These are phyloP conservation scores for Ostrea denselamellosa DNA, from an alignment of 1,140 invertebrate species.

Conservation along the genomic window DNA sequence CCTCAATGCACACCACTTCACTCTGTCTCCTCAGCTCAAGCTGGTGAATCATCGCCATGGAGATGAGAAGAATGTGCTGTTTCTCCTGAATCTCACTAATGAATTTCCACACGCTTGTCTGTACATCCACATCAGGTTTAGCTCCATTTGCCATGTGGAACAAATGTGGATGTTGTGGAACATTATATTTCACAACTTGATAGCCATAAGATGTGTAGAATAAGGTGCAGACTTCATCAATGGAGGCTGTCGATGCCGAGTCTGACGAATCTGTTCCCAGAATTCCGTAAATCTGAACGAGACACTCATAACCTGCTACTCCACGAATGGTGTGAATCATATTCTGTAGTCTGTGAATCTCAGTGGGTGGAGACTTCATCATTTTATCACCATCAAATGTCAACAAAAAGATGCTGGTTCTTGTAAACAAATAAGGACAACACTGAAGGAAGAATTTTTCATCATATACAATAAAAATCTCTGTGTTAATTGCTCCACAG, in stretches of 20 bases:
- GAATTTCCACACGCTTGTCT: conserved; percentile 51
- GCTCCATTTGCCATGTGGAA: conserved; percentile 38
- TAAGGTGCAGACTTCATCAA: conserved; percentile 55
- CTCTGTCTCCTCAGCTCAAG: conserved; percentile 40
- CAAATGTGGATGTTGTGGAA: conserved; percentile 51
- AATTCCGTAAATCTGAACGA: conserved; percentile 52
- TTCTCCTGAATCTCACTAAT: conserved; percentile 53
- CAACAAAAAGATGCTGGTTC: conserved; percentile 57
- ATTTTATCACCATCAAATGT: conserved; percentile 59
- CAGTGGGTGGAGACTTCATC: conserved; percentile 47
- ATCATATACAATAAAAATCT: conserved; percentile 55
- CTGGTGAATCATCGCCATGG: conserved; percentile 53
- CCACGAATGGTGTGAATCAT: conserved; percentile 54
- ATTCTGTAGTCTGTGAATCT: conserved; percentile 53
- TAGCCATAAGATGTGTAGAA: conserved; percentile 55
- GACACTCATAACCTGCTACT: conserved; percentile 53
- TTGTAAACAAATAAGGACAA: conserved; percentile 58
- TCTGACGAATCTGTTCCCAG: conserved; percentile 48
- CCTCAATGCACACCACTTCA: conserved; percentile 44
- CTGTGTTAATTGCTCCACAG: conserved; percentile 51
- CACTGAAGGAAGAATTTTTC: conserved; percentile 57
- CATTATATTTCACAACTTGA: conserved; percentile 56
- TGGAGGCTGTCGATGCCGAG: conserved; percentile 6
- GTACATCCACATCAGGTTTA: background rate
- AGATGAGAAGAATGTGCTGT: conserved; percentile 45